These are phyloP conservation scores for Neoniphon sammara DNA, from an alignment of 2,797 vertebrate genomes.

Conservation along the genomic window DNA sequence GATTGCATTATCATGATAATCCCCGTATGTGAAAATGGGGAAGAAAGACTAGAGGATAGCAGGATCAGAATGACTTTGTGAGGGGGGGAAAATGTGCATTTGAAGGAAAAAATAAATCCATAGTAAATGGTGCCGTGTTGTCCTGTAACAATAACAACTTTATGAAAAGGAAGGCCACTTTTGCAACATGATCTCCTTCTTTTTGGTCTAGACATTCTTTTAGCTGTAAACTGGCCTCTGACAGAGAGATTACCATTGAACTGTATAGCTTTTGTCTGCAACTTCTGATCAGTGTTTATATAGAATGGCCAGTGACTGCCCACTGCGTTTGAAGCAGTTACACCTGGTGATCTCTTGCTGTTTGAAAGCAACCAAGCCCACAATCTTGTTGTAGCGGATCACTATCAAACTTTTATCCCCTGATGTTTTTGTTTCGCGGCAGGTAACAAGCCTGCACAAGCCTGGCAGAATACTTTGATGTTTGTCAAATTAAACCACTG, in stretches of 20 bases:
- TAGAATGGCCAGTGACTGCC: constrained; percentile 29
- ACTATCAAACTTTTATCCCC: constrained; percentile 52
- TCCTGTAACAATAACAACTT: neutral
- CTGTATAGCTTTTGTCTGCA: constrained; percentile 39
- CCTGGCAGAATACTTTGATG: constrained; percentile 39
- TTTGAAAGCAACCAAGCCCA: constrained; percentile 38
- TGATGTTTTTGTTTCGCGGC: constrained; percentile 25
- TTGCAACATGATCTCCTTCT: neutral
- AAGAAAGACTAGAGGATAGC: constrained; percentile 25
- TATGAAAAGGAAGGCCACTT: neutral
- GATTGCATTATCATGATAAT: constrained; percentile 77
- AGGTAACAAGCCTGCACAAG: constrained; percentile 38
- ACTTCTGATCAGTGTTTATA: constrained; percentile 37
- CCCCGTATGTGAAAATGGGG: constrained; percentile 65
- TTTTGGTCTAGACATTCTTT: neutral
- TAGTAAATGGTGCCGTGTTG: constrained; percentile 1
- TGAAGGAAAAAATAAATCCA: constrained; percentile 13
- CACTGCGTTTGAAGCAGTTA: constrained; percentile 40
- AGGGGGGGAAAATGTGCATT: neutral
- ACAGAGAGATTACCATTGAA: neutral
- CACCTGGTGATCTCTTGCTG: constrained; percentile 52
- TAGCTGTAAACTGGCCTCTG: neutral
- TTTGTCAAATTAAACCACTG: constrained; percentile 50
- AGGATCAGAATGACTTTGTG: constrained; percentile 34
- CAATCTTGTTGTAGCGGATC: constrained; percentile 55